Percentiles rank a stretch among this genome's conserved stretches.
phyloP scores from a whole-genome alignment of 1,140 invertebrate species.

The Euwallacea fornicatus region DNA sequence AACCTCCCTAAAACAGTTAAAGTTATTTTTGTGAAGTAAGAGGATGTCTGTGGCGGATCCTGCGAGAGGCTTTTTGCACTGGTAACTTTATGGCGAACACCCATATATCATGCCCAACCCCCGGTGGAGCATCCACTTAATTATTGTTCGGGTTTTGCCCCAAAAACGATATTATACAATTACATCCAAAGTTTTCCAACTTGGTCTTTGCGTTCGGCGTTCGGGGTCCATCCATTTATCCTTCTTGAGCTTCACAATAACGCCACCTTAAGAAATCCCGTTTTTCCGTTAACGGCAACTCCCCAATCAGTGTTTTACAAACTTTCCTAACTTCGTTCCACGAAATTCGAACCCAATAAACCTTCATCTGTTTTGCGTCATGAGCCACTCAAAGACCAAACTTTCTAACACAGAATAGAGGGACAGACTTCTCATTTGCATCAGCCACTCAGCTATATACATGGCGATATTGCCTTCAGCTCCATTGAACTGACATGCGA shows the following conservation, averaged over 20 bases:
- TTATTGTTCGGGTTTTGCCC: no score
- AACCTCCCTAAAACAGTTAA: no score
- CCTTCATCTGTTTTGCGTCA: not conserved
- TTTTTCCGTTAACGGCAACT: not conserved
- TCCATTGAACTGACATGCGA: slow-evolving; percentile 2
- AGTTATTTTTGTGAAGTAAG: no score
- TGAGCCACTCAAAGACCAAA: not conserved
- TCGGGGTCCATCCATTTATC: not conserved
- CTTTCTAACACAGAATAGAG: not conserved
- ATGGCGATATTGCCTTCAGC: slow-evolving; percentile 4
- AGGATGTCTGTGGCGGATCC: no score
- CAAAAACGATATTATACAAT: no score
- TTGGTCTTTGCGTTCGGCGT: not conserved
- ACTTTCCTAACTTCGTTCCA: not conserved
- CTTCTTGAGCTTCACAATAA: not conserved
- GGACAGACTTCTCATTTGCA: slow-evolving; percentile 1
- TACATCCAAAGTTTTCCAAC: not conserved
- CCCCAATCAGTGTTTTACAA: not conserved
- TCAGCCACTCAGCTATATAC: not conserved
- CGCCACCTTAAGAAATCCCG: not conserved
- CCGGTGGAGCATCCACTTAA: no score
- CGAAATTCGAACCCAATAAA: not conserved
- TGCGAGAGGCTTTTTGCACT: no score
- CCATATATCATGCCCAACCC: no score
- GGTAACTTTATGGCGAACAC: no score